These are phyloP conservation scores for Hucho hucho DNA, from an alignment of 2,113 vertebrate species.

Conservation along the genomic window DNA sequence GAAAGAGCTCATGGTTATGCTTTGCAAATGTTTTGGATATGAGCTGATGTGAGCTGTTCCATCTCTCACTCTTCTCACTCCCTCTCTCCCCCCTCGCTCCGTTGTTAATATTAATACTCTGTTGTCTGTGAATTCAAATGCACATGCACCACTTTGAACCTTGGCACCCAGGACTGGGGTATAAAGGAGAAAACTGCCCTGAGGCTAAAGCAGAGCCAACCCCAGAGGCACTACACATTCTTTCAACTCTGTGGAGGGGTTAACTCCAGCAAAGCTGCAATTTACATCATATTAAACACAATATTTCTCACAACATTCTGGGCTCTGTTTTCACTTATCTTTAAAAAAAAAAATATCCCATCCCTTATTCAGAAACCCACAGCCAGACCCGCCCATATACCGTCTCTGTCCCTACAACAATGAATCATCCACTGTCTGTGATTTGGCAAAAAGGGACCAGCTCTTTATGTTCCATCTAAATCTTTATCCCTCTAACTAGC, in stretches of 20 bases:
- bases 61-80: background rate
- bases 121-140: background rate
- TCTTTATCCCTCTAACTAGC: slow-evolving; percentile 39
- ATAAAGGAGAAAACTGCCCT: background rate
- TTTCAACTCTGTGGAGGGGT: background rate
- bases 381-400: too few species aligned
- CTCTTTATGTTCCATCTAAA: slow-evolving; percentile 39
- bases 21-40: background rate
- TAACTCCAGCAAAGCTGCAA: background rate
- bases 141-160: too few species aligned
- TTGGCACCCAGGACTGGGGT: too few species aligned
- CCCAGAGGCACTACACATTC: background rate
- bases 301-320: background rate
- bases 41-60: background rate
- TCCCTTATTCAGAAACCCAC: too few species aligned
- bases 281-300: background rate
- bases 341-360: too few species aligned
- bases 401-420: background rate
- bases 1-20: slow-evolving; percentile 1
- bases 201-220: background rate
- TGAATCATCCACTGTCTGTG: slow-evolving; percentile 45
- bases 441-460: slow-evolving; percentile 47
- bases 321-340: background rate
- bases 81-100: too few species aligned
- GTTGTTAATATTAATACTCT: background rate